Percentiles rank a stretch among this genome's conserved stretches.
phyloP scores from a whole-genome alignment of 1,140 invertebrate species.

The Riptortus pedestris region DNA sequence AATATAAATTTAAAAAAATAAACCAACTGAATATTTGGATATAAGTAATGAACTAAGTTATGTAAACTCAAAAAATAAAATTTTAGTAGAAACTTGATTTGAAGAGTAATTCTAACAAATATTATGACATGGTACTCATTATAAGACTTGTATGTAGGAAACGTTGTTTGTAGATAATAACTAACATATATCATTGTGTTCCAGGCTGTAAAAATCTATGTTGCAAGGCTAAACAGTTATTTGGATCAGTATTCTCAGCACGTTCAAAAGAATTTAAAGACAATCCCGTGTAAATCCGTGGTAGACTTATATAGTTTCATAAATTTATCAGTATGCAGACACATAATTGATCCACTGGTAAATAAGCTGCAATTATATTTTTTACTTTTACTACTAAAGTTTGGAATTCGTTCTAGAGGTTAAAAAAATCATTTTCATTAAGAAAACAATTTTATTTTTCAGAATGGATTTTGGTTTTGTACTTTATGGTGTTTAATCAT shows the following conservation, averaged over 20 bases:
- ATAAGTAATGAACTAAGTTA: too few relatives aligned
- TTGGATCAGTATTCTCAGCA: constrained; percentile 47
- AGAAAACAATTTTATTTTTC: constrained; percentile 31
- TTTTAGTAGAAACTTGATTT: too few relatives aligned
- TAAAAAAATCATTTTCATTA: neutral
- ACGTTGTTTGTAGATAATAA: too few relatives aligned
- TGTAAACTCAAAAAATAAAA: too few relatives aligned
- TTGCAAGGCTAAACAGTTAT: constrained; percentile 49
- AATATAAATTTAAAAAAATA: too few relatives aligned
- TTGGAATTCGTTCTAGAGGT: neutral
- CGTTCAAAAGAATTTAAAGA: constrained; percentile 35
- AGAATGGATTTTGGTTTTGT: constrained; percentile 51
- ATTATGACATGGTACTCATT: too few relatives aligned
- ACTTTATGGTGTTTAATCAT: constrained; percentile 37
- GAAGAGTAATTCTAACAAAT: too few relatives aligned
- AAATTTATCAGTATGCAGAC: constrained; percentile 44
- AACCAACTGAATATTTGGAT: too few relatives aligned
- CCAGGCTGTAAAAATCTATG: constrained; percentile 50
- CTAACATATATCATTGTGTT: too few relatives aligned
- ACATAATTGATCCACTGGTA: constrained; percentile 59
- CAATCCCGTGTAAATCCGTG: constrained; percentile 57
- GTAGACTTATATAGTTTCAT: constrained; percentile 52
- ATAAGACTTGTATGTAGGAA: too few relatives aligned
- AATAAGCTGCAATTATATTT: constrained; percentile 21
- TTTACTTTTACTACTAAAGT: neutral